phyloP scores from a whole-genome alignment of 2,113 vertebrate species.

The Maccullochella peelii region DNA sequence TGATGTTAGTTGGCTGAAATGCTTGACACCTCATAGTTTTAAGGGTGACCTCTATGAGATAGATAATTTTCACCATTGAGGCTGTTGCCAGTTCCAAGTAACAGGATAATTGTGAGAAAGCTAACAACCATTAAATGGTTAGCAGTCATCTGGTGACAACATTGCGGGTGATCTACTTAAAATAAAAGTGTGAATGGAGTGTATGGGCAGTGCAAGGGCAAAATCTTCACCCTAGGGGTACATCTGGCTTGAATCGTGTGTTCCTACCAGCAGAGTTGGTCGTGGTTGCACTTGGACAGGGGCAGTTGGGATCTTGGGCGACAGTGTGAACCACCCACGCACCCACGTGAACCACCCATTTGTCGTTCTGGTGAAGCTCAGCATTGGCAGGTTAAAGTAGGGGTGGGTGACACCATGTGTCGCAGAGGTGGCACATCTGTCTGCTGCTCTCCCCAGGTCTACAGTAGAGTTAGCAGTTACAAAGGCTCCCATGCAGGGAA shows the following conservation, averaged over 20 bases:
- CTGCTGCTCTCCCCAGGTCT: not conserved
- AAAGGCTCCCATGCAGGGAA: not conserved
- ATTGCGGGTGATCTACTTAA: not conserved
- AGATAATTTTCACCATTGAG: conserved; percentile 15
- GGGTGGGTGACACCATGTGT: not conserved
- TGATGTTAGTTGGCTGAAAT: too few relatives aligned
- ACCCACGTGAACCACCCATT: not conserved
- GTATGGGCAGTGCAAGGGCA: not conserved
- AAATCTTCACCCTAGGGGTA: not conserved
- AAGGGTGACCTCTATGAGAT: conserved; percentile 57
- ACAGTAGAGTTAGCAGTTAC: not conserved
- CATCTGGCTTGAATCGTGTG: not conserved
- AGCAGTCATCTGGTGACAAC: not conserved
- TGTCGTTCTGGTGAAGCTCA: not conserved
- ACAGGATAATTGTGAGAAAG: conserved; percentile 14
- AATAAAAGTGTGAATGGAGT: not conserved
- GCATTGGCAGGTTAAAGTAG: too few relatives aligned
- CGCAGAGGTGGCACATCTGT: not conserved
- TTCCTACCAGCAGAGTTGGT: not conserved
- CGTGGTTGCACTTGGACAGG: not conserved
- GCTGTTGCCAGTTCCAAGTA: conserved; percentile 16
- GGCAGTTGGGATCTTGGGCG: not conserved
- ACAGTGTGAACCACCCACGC: not conserved
- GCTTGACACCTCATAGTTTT: too few relatives aligned
- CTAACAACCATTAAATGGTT: conserved; percentile 1